Conservation (phyloP, 1,140 invertebrate species). For the Mylabris phalerata region DNA sequence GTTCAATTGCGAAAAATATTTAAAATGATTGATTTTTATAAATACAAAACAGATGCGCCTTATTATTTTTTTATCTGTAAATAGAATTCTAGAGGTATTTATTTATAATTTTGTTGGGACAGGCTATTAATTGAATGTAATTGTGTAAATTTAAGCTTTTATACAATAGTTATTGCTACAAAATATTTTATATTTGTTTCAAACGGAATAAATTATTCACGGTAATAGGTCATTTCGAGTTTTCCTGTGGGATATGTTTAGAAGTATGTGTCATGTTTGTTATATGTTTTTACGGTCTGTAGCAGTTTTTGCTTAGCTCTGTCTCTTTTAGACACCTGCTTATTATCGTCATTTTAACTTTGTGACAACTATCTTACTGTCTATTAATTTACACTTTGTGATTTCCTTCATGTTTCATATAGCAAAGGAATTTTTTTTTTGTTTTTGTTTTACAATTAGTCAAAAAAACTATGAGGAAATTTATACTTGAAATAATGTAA, state of each 20-base stretch:
- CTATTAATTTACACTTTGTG: too few relatives aligned
- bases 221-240: too few relatives aligned
- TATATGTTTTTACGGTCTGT: not conserved
- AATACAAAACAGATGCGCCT: not conserved
- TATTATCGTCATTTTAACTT: constrained; percentile 1
- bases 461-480: not conserved
- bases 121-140: too few relatives aligned
- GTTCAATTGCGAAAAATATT: too few relatives aligned
- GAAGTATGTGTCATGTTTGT: constrained; percentile 25
- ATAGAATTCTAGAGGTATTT: too few relatives aligned
- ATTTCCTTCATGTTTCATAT: too few relatives aligned
- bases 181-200: too few relatives aligned
- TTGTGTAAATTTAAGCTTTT: too few relatives aligned
- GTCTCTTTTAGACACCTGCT: constrained; percentile 3
- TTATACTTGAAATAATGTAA: not conserved
- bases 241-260: constrained; percentile 20
- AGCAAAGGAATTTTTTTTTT: not conserved
- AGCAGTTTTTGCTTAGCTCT: constrained; percentile 2
- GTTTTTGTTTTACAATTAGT: not conserved
- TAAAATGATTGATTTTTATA: not conserved
- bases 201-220: too few relatives aligned
- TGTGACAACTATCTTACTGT: too few relatives aligned
- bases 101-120: too few relatives aligned
- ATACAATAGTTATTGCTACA: too few relatives aligned
- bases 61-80: not conserved